Evolutionary conservation across 35 echinoderm and acorn worm genomes (phyloP).

Genomic region (Lytechinus pictus): DNA sequence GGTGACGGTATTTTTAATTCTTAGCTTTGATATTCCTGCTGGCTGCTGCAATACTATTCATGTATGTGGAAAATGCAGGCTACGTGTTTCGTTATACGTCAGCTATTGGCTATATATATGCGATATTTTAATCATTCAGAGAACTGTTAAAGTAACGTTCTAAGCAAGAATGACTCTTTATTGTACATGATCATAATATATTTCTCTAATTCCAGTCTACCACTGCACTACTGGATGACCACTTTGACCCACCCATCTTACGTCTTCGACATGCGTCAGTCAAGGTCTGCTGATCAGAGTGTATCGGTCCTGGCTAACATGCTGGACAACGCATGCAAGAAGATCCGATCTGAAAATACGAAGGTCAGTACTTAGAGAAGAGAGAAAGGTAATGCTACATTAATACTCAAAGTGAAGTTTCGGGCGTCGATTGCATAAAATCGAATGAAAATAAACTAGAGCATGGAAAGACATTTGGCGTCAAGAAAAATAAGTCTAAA

Average conservation of each 20-base stretch:
- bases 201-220: conserved; percentile 18
- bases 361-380: neutral
- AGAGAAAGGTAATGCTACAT: neutral
- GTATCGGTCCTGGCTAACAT: conserved; percentile 36
- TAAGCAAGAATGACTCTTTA: neutral
- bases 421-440: neutral
- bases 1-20: too few species aligned
- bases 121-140: too few species aligned
- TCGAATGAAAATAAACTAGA: neutral
- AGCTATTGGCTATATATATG: too few species aligned
- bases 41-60: too few species aligned
- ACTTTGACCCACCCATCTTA: conserved; percentile 21
- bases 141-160: too few species aligned
- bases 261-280: conserved; percentile 53
- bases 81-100: too few species aligned
- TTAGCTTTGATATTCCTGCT: too few species aligned
- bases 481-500: neutral
- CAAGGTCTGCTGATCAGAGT: conserved; percentile 23
- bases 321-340: conserved; percentile 45
- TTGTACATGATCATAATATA: neutral
- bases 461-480: neutral
- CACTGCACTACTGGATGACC: conserved; percentile 41
- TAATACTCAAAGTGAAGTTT: neutral
- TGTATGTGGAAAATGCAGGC: too few species aligned
- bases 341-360: neutral